A percentile compares a stretch with the other conserved stretches of the same genome.
Conservation (phyloP, 2,888 invertebrate species). For the Agrochola macilenta region DNA sequence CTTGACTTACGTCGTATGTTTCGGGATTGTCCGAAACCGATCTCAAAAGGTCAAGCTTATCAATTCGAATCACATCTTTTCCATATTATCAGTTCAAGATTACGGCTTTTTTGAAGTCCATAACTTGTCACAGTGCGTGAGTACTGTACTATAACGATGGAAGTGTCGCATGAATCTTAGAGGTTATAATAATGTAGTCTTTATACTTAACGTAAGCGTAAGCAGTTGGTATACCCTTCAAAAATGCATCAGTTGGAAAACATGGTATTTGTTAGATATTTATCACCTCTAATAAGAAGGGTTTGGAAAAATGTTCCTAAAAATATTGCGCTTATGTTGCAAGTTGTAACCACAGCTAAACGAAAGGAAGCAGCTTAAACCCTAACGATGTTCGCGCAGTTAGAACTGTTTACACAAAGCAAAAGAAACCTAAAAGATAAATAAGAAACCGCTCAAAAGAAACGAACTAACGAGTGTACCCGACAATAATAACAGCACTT, state of each 20-base stretch:
- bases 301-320: too few species aligned
- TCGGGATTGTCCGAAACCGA: slow-evolving; percentile 36
- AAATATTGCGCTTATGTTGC: too few species aligned
- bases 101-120: background rate
- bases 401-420: slow-evolving; percentile 24
- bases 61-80: slow-evolving; percentile 13
- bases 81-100: slow-evolving; percentile 15
- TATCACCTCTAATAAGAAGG: too few species aligned
- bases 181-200: too few species aligned
- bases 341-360: background rate
- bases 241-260: too few species aligned
- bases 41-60: slow-evolving; percentile 9
- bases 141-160: background rate
- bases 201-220: too few species aligned
- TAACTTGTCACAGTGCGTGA: background rate
- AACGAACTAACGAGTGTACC: slow-evolving; percentile 39
- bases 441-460: slow-evolving; percentile 38
- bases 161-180: background rate
- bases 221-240: too few species aligned
- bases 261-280: too few species aligned
- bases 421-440: too few species aligned
- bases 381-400: slow-evolving; percentile 3
- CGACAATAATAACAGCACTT: slow-evolving; percentile 43
- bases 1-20: slow-evolving; percentile 7
- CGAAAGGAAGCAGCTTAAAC: background rate